Percentiles rank a stretch among this genome's conserved stretches.
These are phyloP conservation scores for Xiphorhynchus elegans DNA, from an alignment of 2,113 vertebrate genomes.

Conservation along the genomic window DNA sequence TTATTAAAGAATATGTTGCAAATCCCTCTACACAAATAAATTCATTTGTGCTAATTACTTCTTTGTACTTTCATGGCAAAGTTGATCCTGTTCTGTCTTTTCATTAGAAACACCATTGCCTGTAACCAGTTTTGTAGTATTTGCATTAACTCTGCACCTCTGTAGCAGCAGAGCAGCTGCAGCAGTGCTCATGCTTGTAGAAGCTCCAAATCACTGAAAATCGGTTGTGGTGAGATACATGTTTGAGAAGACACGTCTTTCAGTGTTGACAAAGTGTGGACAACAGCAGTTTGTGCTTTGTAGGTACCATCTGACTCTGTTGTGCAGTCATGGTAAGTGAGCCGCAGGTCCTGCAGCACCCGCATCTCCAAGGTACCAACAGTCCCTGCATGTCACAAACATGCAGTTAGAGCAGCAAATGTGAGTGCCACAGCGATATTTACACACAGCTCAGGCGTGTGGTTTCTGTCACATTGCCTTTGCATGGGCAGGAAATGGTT, in stretches of 20 bases:
- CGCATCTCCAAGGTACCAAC: neutral
- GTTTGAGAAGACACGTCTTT: neutral
- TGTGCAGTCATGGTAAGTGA: neutral
- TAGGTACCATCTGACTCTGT: neutral
- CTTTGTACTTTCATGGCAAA: neutral
- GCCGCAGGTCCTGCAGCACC: neutral
- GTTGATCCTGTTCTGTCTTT: neutral
- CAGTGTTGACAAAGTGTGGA: neutral
- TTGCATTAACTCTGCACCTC: neutral
- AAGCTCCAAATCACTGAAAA: neutral
- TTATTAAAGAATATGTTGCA: neutral
- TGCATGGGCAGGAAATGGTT: constrained; percentile 27
- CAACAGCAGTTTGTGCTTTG: neutral
- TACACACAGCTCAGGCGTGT: neutral
- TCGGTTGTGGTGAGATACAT: neutral
- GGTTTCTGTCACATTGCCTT: neutral
- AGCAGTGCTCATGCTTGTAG: neutral
- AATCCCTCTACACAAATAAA: neutral
- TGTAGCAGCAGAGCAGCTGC: neutral
- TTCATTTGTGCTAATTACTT: neutral
- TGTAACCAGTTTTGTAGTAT: neutral
- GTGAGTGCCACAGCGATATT: neutral
- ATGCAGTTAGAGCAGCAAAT: neutral
- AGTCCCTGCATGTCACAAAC: neutral
- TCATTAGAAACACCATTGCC: neutral